These are phyloP conservation scores for Vespertilio murinus DNA, from an alignment of 2,797 vertebrate genomes.

Conservation along the genomic window DNA sequence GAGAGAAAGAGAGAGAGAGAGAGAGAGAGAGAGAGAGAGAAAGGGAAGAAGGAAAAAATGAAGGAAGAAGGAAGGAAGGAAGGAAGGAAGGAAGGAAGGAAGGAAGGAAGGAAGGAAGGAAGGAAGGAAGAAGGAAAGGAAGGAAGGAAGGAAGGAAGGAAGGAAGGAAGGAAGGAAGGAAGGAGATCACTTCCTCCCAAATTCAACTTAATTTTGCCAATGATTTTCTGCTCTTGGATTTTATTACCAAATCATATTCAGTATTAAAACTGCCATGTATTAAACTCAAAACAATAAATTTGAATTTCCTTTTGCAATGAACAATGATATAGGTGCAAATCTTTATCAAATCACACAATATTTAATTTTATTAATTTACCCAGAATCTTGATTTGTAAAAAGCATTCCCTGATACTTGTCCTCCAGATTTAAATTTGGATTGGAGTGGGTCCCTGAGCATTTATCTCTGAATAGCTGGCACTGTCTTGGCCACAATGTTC, in stretches of 20 bases:
- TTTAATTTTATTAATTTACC: background rate
- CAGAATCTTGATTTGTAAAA: background rate
- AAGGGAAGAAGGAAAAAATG: too few species aligned
- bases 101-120: too few species aligned
- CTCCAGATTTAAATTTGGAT: background rate
- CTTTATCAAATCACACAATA: background rate
- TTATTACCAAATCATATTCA: conserved; percentile 19
- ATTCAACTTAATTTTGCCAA: conserved; percentile 1
- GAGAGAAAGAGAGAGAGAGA: too few species aligned
- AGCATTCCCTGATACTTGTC: background rate
- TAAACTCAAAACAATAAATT: background rate
- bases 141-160: too few species aligned
- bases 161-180: background rate
- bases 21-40: rapidly evolving
- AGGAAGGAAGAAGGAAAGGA: too few species aligned
- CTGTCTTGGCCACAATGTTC: background rate
- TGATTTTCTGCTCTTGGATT: background rate
- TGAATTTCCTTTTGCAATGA: background rate
- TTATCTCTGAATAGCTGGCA: background rate
- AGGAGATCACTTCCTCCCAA: background rate
- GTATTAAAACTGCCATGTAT: background rate
- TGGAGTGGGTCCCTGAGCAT: background rate
- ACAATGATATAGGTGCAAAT: background rate
- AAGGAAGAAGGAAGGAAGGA: too few species aligned
- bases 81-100: too few species aligned